Evolutionary conservation across 2,113 vertebrate species (phyloP).

Genomic region (Tamias sibiricus): DNA sequence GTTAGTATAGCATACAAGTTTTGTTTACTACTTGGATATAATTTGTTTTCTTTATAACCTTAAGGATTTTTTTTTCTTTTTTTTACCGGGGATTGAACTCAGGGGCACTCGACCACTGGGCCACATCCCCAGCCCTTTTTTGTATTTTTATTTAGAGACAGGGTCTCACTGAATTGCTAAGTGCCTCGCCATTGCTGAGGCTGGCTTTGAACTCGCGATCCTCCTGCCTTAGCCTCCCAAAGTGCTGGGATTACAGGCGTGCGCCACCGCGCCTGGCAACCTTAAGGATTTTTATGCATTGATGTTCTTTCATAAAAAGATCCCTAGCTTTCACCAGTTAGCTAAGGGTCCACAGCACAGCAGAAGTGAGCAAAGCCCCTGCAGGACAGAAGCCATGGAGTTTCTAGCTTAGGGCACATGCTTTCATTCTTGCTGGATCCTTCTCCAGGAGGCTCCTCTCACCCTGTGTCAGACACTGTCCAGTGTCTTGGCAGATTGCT

Average conservation of each 20-base stretch:
- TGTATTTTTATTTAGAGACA: too few relatives aligned
- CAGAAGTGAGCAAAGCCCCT: neutral
- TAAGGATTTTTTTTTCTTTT: slow-evolving; percentile 13
- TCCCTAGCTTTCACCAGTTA: neutral
- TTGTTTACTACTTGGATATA: slow-evolving; percentile 23
- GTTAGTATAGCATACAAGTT: neutral
- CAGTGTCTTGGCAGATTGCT: neutral
- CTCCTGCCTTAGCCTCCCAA: too few relatives aligned
- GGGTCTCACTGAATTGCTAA: too few relatives aligned
- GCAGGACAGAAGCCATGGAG: neutral
- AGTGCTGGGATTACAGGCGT: too few relatives aligned
- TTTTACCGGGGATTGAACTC: too few relatives aligned
- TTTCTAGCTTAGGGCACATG: neutral
- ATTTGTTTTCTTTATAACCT: slow-evolving; percentile 14
- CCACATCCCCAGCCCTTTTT: too few relatives aligned
- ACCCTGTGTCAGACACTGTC: neutral
- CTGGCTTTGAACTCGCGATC: too few relatives aligned
- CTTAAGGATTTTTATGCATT: neutral
- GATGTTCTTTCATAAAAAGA: neutral
- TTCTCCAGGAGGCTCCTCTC: neutral
- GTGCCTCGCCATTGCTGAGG: too few relatives aligned
- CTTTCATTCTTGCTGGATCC: neutral
- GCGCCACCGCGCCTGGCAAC: too few relatives aligned
- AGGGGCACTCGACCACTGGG: too few relatives aligned
- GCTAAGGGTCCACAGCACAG: neutral